A percentile compares a stretch with the other conserved stretches of the same genome.
These are phyloP conservation scores for Pollenia griseotomentosa DNA, from an alignment of 2,888 invertebrate genomes.

Conservation along the genomic window DNA sequence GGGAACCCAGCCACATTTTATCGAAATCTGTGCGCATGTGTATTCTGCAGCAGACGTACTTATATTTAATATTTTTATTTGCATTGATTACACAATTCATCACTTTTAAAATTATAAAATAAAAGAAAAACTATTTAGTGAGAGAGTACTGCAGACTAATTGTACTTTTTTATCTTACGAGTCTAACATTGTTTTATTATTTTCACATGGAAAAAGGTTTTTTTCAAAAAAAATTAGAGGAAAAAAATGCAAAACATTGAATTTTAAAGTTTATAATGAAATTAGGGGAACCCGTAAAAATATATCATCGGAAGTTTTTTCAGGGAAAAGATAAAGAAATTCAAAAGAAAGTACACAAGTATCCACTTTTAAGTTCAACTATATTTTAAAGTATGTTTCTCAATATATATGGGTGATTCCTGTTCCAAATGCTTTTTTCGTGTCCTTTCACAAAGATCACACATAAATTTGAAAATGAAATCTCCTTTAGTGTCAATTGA, in stretches of 20 bases:
- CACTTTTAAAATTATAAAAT: conserved; percentile 46
- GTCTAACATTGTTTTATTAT: conserved; percentile 42
- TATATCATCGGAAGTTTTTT: background rate
- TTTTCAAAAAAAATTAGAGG: conserved; percentile 35
- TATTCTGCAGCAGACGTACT: conserved; percentile 5
- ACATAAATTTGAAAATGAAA: too few species aligned
- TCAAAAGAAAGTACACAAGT: too few species aligned
- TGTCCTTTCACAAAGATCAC: too few species aligned
- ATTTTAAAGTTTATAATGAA: conserved; percentile 11
- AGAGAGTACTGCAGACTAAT: conserved; percentile 40
- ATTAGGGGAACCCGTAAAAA: conserved; percentile 23
- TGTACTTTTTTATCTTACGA: conserved; percentile 30
- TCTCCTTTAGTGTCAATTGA: too few species aligned
- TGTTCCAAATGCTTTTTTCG: too few species aligned
- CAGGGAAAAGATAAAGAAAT: background rate
- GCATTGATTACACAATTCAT: conserved; percentile 65
- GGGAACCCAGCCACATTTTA: conserved; percentile 12
- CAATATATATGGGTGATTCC: too few species aligned
- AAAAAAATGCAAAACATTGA: conserved; percentile 38
- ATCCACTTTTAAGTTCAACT: too few species aligned
- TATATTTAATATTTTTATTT: conserved; percentile 37
- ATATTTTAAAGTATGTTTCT: too few species aligned
- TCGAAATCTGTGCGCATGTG: conserved; percentile 30
- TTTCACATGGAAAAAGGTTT: conserved; percentile 61
- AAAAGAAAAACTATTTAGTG: conserved; percentile 21